A percentile compares a stretch with the other conserved stretches of the same genome.
Conservation (phyloP, 2,113 vertebrate genomes). For the Tupaia chinensis region DNA sequence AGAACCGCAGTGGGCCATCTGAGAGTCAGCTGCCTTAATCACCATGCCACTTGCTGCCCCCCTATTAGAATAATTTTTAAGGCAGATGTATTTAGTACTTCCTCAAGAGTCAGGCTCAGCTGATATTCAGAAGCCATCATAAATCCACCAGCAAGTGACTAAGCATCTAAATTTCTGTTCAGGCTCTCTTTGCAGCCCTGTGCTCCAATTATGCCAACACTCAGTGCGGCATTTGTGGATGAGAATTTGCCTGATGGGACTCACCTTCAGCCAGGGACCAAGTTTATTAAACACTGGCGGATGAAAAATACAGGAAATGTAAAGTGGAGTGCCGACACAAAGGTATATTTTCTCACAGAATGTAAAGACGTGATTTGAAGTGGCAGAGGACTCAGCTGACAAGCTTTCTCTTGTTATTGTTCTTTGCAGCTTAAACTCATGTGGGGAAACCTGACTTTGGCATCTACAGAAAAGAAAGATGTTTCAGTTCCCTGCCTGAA, state of each 20-base stretch:
- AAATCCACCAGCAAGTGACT: not conserved
- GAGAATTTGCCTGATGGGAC: constrained; percentile 99
- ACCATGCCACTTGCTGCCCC: no score
- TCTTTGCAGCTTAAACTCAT: constrained; percentile 95
- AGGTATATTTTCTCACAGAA: constrained; percentile 82
- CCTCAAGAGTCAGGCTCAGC: not conserved
- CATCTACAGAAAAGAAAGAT: constrained; percentile 92
- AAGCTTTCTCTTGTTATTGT: constrained; percentile 17
- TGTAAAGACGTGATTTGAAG: not conserved
- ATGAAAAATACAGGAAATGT: constrained; percentile 98
- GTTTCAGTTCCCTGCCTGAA: constrained; percentile 94
- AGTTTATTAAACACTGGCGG: constrained; percentile 98
- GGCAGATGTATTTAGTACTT: not conserved
- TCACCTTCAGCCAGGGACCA: constrained; percentile 94
- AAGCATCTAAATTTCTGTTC: constrained; percentile 66
- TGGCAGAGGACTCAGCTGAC: not conserved
- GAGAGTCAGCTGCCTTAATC: no score
- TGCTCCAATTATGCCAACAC: constrained; percentile 93
- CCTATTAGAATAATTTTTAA: not conserved
- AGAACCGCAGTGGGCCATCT: no score
- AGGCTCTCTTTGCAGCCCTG: constrained; percentile 93
- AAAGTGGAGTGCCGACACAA: constrained; percentile 96
- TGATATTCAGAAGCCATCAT: not conserved
- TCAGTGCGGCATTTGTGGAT: constrained; percentile 98
- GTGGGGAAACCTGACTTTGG: constrained; percentile 98